Evolutionary conservation across 92 coral and sea anemone genomes (phyloP).

Genomic region (Porites lobata): DNA sequence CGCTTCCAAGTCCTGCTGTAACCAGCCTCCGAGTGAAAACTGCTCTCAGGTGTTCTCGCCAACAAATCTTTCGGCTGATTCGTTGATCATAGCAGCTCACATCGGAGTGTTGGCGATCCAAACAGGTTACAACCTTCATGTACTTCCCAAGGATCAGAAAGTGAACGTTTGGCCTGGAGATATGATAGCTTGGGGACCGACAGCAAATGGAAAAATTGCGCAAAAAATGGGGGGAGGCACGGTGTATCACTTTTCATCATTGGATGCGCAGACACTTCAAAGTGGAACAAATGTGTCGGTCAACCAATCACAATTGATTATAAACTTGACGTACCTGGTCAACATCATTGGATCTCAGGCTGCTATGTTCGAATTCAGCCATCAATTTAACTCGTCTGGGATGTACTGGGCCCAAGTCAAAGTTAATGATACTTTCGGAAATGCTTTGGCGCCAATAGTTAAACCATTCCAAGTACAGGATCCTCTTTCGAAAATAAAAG

Average conservation of each 20-base stretch:
- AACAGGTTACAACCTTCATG: conserved; percentile 76
- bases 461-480: conserved; percentile 52
- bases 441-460: conserved; percentile 25
- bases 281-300: conserved; percentile 50
- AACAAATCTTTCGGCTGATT: conserved; percentile 33
- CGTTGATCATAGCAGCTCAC: conserved; percentile 49
- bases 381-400: conserved; percentile 55
- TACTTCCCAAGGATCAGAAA: conserved; percentile 61
- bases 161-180: conserved; percentile 79
- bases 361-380: conserved; percentile 44
- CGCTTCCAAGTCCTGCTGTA: conserved; percentile 65
- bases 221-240: conserved; percentile 48
- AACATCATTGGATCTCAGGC: conserved; percentile 79
- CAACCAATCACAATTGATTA: conserved; percentile 22
- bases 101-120: conserved; percentile 55
- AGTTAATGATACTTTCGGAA: conserved; percentile 37
- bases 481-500: conserved; percentile 43
- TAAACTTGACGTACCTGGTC: conserved; percentile 53
- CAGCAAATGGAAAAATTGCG: conserved; percentile 67
- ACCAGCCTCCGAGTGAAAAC: conserved; percentile 27
- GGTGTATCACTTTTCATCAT: conserved; percentile 43
- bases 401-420: conserved; percentile 56
- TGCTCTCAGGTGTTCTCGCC: conserved; percentile 52
- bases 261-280: conserved; percentile 17
- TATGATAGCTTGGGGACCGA: conserved; percentile 81